phyloP scores from a whole-genome alignment of 2,888 invertebrate species.

The Oscheius sp. region DNA sequence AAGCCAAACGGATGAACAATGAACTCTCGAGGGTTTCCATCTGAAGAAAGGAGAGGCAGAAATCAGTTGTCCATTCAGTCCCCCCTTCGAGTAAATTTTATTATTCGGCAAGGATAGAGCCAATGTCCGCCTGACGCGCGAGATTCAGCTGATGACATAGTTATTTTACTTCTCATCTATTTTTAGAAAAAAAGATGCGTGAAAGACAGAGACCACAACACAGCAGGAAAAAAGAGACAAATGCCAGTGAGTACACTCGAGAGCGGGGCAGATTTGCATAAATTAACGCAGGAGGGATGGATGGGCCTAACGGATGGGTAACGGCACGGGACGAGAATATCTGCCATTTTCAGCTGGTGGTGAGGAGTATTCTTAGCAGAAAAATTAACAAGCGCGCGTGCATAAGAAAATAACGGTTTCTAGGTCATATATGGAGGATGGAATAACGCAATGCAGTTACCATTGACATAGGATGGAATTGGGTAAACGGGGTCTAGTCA shows the following conservation, averaged over 20 bases:
- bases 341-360: neutral
- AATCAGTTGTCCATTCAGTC: constrained; percentile 17
- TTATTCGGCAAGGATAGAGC: constrained; percentile 7
- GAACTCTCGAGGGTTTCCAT: neutral
- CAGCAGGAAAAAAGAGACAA: constrained; percentile 28
- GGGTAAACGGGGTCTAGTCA: too few relatives aligned
- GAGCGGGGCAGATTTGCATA: constrained; percentile 27
- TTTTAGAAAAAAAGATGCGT: constrained; percentile 4
- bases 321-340: constrained; percentile 10
- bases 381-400: too few relatives aligned
- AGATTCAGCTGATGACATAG: neutral
- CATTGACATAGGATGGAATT: too few relatives aligned
- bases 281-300: constrained; percentile 26
- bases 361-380: neutral
- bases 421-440: too few relatives aligned
- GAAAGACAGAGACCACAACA: neutral
- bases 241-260: constrained; percentile 27
- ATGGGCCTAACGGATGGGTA: constrained; percentile 23
- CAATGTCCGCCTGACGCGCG: neutral
- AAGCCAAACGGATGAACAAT: neutral
- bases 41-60: constrained; percentile 9
- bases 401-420: too few relatives aligned
- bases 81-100: neutral
- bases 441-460: neutral
- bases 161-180: neutral